phyloP scores from a whole-genome alignment of 2,113 vertebrate genomes.

The Cyphomyrus discorhynchus region DNA sequence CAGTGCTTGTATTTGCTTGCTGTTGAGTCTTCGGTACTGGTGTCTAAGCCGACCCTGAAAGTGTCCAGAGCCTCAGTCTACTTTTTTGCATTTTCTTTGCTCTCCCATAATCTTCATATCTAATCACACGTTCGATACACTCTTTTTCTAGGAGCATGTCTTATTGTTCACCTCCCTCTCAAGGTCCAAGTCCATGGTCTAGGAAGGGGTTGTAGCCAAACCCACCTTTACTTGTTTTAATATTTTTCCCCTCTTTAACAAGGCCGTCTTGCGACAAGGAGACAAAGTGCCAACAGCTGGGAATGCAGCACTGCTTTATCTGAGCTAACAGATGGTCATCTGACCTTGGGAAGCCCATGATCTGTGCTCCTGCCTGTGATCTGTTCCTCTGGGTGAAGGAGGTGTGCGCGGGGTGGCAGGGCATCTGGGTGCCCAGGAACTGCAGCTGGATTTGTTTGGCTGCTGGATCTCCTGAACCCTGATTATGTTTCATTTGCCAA shows the following conservation, averaged over 20 bases:
- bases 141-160: not conserved
- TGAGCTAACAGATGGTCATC: conserved; percentile 37
- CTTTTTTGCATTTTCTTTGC: not conserved
- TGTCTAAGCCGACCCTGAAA: conserved; percentile 29
- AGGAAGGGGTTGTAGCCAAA: not conserved
- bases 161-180: not conserved
- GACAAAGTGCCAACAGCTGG: conserved; percentile 44
- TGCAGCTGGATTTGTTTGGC: not conserved
- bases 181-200: too few species aligned
- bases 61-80: not conserved
- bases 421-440: not conserved
- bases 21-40: not conserved
- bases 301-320: conserved; percentile 35
- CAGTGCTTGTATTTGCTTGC: conserved; percentile 4
- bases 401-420: conserved; percentile 5
- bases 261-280: conserved; percentile 22
- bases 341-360: conserved; percentile 24
- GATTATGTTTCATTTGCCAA: not conserved
- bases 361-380: conserved; percentile 33
- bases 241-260: conserved; percentile 31
- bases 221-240: conserved; percentile 29
- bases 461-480: not conserved
- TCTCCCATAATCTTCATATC: not conserved
- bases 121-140: not conserved
- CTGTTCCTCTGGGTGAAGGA: conserved; percentile 14